Percentiles rank a stretch among this genome's conserved stretches.
phyloP scores from a whole-genome alignment of 2,888 invertebrate genomes.

The Pandemis corylana region DNA sequence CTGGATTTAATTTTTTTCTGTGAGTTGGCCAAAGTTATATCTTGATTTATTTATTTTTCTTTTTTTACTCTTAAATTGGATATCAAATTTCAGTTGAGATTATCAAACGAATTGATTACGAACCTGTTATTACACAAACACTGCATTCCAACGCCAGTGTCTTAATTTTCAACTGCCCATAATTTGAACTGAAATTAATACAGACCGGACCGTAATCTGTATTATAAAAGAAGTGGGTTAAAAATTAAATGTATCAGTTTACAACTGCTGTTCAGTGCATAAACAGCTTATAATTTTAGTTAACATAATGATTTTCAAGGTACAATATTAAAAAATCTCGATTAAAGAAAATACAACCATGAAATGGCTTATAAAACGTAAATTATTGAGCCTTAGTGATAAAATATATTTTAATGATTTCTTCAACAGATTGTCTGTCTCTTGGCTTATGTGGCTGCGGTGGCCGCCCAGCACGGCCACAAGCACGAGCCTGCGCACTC shows the following conservation, averaged over 20 bases:
- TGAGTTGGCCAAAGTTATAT: too few relatives aligned
- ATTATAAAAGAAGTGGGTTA: background rate
- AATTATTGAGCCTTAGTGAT: too few relatives aligned
- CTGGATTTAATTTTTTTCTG: too few relatives aligned
- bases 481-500: constrained; percentile 58
- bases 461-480: constrained; percentile 46
- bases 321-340: too few relatives aligned
- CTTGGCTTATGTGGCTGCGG: constrained; percentile 40
- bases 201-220: background rate
- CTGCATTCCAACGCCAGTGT: background rate
- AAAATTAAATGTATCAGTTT: background rate
- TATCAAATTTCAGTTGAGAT: too few relatives aligned
- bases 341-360: too few relatives aligned
- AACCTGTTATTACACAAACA: background rate
- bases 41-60: too few relatives aligned
- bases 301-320: too few relatives aligned
- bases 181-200: too few relatives aligned
- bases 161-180: background rate
- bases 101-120: background rate
- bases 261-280: background rate
- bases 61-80: too few relatives aligned
- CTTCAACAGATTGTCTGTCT: constrained; percentile 36
- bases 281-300: background rate
- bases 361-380: background rate
- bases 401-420: too few relatives aligned